Base-by-base conservation (phyloP, 2,888 invertebrate genomes). In the Pristionchus mayeri region DNA sequence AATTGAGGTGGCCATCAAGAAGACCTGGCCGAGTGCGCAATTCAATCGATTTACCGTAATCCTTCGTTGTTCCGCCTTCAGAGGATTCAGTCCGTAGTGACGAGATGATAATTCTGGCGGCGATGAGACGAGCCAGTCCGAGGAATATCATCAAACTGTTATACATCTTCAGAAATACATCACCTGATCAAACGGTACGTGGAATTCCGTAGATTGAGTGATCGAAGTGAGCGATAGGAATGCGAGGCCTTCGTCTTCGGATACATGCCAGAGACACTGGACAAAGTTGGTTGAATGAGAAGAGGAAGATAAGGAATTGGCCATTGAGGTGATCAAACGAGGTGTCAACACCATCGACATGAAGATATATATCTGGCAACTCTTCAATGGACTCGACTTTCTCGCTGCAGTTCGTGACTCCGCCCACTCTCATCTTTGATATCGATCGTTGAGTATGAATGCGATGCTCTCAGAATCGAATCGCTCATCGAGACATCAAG, bases 301-400 rank as follows among this genome's bases (percentile, higher is more conserved):
- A 54, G 54, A 18, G 54, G 54, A 21, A n/a, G 54, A 16, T 21
- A n/a, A 18, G 21, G 54, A 54, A 54, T 13, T 21, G 6, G 6
- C 18, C 18, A 2, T 50, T 50, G 6, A 78, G 76, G 76, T 78
- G 18, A 85, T 85, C 48, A 81, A 83, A 24, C 75, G 79, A 16
- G 84, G 71, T 21, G 34, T 88, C 71, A 80, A 89, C 48, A 30
- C 85, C 54, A 75, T 84, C 44, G 88, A 88, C 75, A 85, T 86
- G 30, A 88, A 88, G 86, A 71, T 88, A 13, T 88, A 89, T 79
- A 85, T 87, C 21, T 88, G 89, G 89, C 88, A 88, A 79, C 80
- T 88, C 4, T 88, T 89, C 85, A 87, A 89, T 44, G 88, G 88
- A 27, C 86, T 88, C 54, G 63, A 85, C 52, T 86, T 86, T 71